Evolutionary conservation across 2,797 vertebrate species (phyloP).

Genomic region (Acipenser ruthenus): DNA sequence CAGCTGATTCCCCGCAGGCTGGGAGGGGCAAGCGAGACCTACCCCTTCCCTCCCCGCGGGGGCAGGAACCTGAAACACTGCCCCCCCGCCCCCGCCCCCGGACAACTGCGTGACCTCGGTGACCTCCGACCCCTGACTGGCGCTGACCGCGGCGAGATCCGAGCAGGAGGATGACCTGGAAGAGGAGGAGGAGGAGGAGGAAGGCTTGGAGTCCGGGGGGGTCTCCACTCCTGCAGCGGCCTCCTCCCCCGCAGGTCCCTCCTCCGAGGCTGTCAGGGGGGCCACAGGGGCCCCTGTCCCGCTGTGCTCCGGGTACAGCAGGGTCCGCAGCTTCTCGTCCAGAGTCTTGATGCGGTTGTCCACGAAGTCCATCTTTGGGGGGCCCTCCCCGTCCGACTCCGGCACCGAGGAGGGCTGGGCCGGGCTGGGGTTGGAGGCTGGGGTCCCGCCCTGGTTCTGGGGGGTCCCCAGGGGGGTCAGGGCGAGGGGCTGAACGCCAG

Average conservation of each 20-base stretch:
- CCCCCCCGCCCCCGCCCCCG: neutral
- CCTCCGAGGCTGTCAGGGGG: neutral
- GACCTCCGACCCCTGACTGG: neutral
- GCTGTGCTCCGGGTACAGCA: constrained; percentile 84
- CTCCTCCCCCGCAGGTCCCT: too few species aligned
- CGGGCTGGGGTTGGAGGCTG: constrained; percentile 59
- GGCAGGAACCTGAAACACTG: constrained; percentile 22
- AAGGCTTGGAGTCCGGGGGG: too few species aligned
- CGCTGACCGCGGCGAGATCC: constrained; percentile 40
- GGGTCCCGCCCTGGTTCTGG: constrained; percentile 35
- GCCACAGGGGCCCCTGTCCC: constrained; percentile 42
- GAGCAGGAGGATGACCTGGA: constrained; percentile 38
- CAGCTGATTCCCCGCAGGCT: constrained; percentile 39
- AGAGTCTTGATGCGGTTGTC: constrained; percentile 88
- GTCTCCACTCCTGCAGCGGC: too few species aligned
- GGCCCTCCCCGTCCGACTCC: constrained; percentile 84
- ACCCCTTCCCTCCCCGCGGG: constrained; percentile 8
- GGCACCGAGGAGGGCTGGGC: constrained; percentile 68
- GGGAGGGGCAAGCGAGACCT: too few species aligned
- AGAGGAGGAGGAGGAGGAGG: constrained; percentile 35
- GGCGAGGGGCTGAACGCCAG: constrained; percentile 26
- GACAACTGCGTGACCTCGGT: constrained; percentile 23
- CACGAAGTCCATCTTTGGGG: constrained; percentile 85
- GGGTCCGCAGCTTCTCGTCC: constrained; percentile 83
- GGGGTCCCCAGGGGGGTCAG: constrained; percentile 48